Percentiles rank a stretch among this genome's conserved stretches.
Conservation (phyloP, 2,797 vertebrate genomes). For the Arrhamphus sclerolepis region DNA sequence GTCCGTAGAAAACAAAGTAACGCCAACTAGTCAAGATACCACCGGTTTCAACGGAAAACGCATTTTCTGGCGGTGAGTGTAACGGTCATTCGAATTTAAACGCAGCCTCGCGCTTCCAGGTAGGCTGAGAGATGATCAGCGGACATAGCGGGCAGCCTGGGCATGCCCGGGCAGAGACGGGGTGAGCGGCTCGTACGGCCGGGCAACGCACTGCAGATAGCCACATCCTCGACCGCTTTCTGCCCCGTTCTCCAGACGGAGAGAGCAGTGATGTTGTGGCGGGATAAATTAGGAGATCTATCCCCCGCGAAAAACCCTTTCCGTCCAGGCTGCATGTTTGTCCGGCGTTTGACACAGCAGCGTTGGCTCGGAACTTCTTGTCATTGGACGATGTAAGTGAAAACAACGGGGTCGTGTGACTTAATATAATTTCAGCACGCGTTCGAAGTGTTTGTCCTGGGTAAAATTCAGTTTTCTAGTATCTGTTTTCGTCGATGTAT, state of each 20-base stretch:
- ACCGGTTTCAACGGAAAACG: slow-evolving; percentile 67
- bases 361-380: too few relatives aligned
- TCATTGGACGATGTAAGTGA: too few relatives aligned
- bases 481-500: too few relatives aligned
- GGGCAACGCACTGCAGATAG: background rate
- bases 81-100: background rate
- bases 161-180: slow-evolving; percentile 62
- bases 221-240: background rate
- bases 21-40: slow-evolving; percentile 70
- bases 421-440: too few relatives aligned
- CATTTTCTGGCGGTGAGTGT: slow-evolving; percentile 77
- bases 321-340: too few relatives aligned
- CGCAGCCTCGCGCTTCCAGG: background rate
- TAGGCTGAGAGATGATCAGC: slow-evolving; percentile 62
- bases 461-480: too few relatives aligned
- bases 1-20: slow-evolving; percentile 43
- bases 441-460: too few relatives aligned
- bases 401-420: too few relatives aligned
- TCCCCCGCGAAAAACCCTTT: too few relatives aligned
- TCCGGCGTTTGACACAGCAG: too few relatives aligned
- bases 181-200: slow-evolving; percentile 7
- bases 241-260: background rate
- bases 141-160: slow-evolving; percentile 31
- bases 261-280: background rate
- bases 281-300: background rate